Percentiles rank a stretch among this genome's conserved stretches.
Conservation (phyloP, 1,140 invertebrate genomes). For the Cyclina sinensis region DNA sequence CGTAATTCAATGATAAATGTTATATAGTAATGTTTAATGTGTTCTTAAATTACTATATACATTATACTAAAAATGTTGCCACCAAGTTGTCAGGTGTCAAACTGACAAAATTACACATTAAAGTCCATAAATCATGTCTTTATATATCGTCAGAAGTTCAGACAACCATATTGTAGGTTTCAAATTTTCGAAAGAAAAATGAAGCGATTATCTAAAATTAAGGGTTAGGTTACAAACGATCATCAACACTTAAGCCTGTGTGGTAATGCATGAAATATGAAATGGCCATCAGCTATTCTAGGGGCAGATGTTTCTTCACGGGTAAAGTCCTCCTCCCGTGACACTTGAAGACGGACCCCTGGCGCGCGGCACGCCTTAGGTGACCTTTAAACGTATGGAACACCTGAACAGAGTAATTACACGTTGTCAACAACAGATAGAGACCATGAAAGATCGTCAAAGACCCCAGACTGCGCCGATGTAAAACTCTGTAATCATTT, state of each 20-base stretch:
- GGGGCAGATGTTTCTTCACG: conserved; percentile 60
- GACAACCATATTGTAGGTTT: background rate
- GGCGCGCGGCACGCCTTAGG: conserved; percentile 48
- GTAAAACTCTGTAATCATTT: conserved; percentile 17
- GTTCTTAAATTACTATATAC: too few relatives aligned
- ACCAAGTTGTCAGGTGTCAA: background rate
- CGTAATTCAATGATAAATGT: too few relatives aligned
- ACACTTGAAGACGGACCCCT: conserved; percentile 46
- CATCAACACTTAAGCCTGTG: background rate
- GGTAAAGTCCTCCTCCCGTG: background rate
- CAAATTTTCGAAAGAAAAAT: conserved; percentile 33
- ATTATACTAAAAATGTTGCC: background rate
- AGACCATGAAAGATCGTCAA: conserved; percentile 21
- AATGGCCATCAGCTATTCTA: conserved; percentile 54
- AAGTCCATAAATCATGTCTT: background rate
- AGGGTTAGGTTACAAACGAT: conserved; percentile 25
- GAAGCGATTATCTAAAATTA: conserved; percentile 47
- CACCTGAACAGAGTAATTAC: conserved; percentile 62
- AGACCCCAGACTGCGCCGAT: conserved; percentile 33
- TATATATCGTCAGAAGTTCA: background rate
- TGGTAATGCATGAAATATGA: conserved; percentile 47
- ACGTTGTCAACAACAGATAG: conserved; percentile 40
- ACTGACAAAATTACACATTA: background rate
- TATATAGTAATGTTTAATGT: too few relatives aligned
- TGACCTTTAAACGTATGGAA: conserved; percentile 41